phyloP scores from a whole-genome alignment of 1,140 invertebrate species.

The Drosophila chauvacae region DNA sequence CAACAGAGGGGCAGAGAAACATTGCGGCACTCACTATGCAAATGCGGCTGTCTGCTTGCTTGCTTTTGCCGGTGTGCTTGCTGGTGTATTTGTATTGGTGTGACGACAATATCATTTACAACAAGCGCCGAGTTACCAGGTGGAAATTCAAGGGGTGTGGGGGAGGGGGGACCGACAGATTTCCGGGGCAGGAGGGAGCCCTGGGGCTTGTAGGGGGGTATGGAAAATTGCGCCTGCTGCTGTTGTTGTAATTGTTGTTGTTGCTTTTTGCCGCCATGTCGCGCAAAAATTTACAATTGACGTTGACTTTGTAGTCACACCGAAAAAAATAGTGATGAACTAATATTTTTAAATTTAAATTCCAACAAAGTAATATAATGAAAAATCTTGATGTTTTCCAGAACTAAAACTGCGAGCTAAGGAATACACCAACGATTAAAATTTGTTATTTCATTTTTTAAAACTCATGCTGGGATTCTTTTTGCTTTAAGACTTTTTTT shows the following conservation, averaged over 20 bases:
- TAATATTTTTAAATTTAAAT: no score
- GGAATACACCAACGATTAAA: background rate
- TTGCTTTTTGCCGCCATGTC: slow-evolving; percentile 70
- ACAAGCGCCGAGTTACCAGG: slow-evolving; percentile 55
- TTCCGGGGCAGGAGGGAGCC: background rate
- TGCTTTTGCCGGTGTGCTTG: slow-evolving; percentile 23
- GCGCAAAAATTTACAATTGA: slow-evolving; percentile 75
- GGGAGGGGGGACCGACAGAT: background rate
- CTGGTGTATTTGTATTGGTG: slow-evolving; percentile 44
- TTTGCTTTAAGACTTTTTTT: background rate
- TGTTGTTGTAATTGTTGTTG: slow-evolving; percentile 29
- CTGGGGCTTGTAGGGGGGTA: background rate
- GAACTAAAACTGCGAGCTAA: background rate
- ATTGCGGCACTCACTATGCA: slow-evolving; percentile 60
- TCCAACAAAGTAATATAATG: background rate
- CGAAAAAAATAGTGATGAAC: background rate
- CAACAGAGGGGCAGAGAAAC: slow-evolving; percentile 8
- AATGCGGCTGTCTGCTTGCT: slow-evolving; percentile 45
- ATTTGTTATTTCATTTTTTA: background rate
- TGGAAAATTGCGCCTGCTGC: slow-evolving; percentile 26
- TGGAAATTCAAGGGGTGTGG: slow-evolving; percentile 25
- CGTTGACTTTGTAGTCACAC: slow-evolving; percentile 41
- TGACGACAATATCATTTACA: slow-evolving; percentile 81
- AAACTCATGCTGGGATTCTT: background rate
- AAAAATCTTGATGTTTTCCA: no score